Percentiles rank a stretch among this genome's conserved stretches.
Conservation (phyloP, 2,113 vertebrate genomes). For the Hystrix brachyura region DNA sequence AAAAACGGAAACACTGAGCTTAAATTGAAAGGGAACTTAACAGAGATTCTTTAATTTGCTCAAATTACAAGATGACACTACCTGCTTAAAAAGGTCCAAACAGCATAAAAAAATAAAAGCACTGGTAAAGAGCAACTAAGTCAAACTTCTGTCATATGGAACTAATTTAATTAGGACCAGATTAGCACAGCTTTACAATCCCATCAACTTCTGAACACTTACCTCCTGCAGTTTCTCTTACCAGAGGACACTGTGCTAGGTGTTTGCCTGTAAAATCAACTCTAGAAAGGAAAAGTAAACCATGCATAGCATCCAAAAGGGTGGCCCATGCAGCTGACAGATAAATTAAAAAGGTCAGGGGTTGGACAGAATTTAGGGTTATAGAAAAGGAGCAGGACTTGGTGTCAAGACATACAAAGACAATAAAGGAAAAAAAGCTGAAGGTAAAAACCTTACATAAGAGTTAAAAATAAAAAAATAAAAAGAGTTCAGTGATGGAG, state of each 20-base stretch:
- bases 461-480: neutral
- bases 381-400: neutral
- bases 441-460: neutral
- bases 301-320: neutral
- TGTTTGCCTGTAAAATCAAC: neutral
- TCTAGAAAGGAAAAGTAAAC: neutral
- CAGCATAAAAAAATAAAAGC: neutral
- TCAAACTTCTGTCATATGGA: rapidly evolving
- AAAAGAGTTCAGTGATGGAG: neutral
- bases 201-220: neutral
- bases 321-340: neutral
- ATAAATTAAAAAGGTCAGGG: neutral
- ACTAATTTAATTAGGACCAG: neutral
- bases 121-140: neutral
- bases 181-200: neutral
- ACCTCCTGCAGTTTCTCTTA: neutral
- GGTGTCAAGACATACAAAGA: neutral
- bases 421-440: neutral
- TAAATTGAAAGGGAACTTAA: neutral
- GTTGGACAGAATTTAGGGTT: neutral
- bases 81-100: neutral
- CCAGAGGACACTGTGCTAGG: neutral
- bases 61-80: neutral
- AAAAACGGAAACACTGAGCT: neutral
- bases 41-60: neutral